A percentile compares a stretch with the other conserved stretches of the same genome.
phyloP scores from a whole-genome alignment of 2,797 vertebrate species.

The Artibeus lituratus region DNA sequence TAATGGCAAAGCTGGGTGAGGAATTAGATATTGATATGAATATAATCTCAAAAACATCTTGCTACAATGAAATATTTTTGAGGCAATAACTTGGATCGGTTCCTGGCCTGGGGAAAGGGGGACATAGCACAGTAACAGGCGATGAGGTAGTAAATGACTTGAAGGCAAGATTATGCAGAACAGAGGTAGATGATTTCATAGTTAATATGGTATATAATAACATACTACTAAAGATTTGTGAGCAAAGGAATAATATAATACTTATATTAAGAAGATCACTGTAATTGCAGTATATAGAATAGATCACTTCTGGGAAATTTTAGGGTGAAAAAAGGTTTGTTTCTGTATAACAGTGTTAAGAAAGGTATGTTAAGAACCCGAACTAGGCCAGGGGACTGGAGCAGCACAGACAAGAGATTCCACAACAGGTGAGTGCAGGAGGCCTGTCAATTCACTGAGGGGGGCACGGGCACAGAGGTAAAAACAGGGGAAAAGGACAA shows the following conservation, averaged over 20 bases:
- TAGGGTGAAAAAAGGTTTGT: not conserved
- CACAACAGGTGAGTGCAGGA: not conserved
- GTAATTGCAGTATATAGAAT: not conserved
- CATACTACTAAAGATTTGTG: not conserved
- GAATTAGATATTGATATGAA: not conserved
- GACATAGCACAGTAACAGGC: not conserved
- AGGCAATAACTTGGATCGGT: not conserved
- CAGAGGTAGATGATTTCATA: not conserved
- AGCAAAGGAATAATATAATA: conserved; percentile 9
- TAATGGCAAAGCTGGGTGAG: not conserved
- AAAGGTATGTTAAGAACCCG: not conserved
- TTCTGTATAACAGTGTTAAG: not conserved
- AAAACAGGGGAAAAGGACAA: not conserved
- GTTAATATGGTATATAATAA: not conserved
- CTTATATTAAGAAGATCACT: conserved; percentile 6
- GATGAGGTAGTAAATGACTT: not conserved
- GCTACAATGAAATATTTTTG: not conserved
- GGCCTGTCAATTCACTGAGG: not conserved
- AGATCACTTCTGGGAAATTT: not conserved
- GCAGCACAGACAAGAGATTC: not conserved
- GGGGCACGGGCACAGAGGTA: not conserved
- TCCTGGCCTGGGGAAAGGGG: not conserved
- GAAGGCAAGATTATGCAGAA: not conserved
- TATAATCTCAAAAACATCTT: not conserved
- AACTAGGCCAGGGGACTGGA: not conserved